These are phyloP conservation scores for Caenorhabditis sp. DNA, from an alignment of 2,888 invertebrate genomes.

Conservation along the genomic window DNA sequence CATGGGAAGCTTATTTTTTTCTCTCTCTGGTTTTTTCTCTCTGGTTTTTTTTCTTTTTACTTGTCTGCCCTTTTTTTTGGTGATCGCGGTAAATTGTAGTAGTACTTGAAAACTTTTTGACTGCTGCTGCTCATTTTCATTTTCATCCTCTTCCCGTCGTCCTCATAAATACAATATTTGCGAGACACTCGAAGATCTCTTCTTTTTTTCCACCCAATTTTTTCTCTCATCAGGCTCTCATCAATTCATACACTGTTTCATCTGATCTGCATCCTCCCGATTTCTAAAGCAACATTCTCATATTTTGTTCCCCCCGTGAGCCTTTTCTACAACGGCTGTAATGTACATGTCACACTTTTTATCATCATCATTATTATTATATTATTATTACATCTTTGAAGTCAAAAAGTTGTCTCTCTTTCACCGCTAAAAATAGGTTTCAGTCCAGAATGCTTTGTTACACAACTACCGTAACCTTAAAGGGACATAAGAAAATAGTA, in stretches of 20 bases:
- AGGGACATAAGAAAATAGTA: background rate
- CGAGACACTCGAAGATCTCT: conserved; percentile 6
- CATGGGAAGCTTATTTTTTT: conserved; percentile 56
- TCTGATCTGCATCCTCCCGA: background rate
- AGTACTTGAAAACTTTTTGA: too few species aligned
- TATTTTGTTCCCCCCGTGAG: too few species aligned
- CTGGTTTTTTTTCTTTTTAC: background rate
- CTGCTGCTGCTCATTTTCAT: too few species aligned
- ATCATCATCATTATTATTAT: too few species aligned
- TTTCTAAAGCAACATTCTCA: background rate
- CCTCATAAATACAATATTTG: conserved; percentile 3
- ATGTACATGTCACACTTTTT: background rate
- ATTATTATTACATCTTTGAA: too few species aligned
- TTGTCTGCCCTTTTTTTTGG: background rate
- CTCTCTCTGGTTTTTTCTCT: background rate
- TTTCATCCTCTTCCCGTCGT: background rate
- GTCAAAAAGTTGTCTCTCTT: too few species aligned
- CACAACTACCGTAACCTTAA: background rate
- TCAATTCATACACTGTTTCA: background rate
- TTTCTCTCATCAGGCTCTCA: background rate
- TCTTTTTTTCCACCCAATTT: background rate
- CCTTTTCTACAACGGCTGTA: background rate
- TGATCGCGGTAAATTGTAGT: too few species aligned
- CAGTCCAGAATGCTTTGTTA: too few species aligned
- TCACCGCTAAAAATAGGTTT: too few species aligned